Percentiles rank a stretch among this genome's conserved stretches.
phyloP scores from a whole-genome alignment of 2,797 vertebrate species.

The Vultur gryphus region DNA sequence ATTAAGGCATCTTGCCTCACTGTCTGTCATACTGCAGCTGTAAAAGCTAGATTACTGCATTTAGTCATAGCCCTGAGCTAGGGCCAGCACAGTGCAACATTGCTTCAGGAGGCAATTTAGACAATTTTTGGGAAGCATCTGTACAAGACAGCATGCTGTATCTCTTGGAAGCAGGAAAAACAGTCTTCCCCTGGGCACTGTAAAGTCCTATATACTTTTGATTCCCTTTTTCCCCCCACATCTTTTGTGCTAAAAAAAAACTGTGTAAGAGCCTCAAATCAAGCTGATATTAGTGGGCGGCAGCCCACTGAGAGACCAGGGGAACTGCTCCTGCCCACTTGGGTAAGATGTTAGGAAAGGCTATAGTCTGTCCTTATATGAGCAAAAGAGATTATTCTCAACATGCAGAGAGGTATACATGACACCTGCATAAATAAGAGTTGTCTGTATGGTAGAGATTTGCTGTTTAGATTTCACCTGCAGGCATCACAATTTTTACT shows the following conservation, averaged over 20 bases:
- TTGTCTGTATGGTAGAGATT: background rate
- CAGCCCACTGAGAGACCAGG: background rate
- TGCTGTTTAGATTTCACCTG: background rate
- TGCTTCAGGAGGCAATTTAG: background rate
- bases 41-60: conserved; percentile 16
- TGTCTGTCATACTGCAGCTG: background rate
- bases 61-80: background rate
- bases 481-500: background rate
- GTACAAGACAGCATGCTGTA: background rate
- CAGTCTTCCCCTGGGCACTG: background rate
- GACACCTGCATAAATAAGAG: background rate
- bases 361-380: background rate
- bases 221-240: fast-evolving
- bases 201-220: background rate
- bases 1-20: conserved; percentile 31
- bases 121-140: background rate
- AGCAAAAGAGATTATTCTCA: background rate
- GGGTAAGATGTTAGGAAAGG: background rate
- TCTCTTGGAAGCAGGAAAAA: background rate
- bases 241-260: background rate
- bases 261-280: background rate
- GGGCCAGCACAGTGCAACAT: background rate
- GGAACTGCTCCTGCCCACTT: background rate
- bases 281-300: background rate
- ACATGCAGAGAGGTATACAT: background rate